Percentiles rank a stretch among this genome's conserved stretches.
Evolutionary conservation across 2,888 invertebrate species (phyloP).

Genomic region (Epistrophella euchroma): DNA sequence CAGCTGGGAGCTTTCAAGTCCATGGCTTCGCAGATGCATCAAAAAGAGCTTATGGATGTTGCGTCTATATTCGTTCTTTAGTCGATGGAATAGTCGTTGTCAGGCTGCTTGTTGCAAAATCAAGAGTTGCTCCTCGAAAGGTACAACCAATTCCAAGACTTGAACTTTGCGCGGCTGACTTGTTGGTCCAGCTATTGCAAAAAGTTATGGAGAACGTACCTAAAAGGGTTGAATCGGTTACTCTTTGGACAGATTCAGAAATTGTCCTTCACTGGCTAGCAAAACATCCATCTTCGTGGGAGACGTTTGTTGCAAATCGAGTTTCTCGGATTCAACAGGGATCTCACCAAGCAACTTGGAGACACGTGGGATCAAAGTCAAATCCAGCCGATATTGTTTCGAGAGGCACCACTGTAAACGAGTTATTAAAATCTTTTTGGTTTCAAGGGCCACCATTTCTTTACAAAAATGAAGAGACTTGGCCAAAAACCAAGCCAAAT

Average conservation of each 20-base stretch:
- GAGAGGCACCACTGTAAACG: background rate
- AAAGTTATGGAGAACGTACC: slow-evolving; percentile 7
- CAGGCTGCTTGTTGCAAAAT: too few species aligned
- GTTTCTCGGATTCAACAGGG: too few species aligned
- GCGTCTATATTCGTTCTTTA: too few species aligned
- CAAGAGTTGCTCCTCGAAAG: background rate
- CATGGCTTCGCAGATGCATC: slow-evolving; percentile 37
- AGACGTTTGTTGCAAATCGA: too few species aligned
- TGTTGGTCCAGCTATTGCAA: background rate
- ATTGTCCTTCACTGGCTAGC: too few species aligned
- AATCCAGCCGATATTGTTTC: background rate
- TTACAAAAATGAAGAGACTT: background rate
- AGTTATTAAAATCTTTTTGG: background rate
- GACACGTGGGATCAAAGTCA: background rate
- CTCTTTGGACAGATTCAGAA: too few species aligned
- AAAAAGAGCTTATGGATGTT: slow-evolving; percentile 21
- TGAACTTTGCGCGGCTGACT: slow-evolving; percentile 5
- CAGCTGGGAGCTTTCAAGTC: background rate
- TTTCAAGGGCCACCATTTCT: background rate
- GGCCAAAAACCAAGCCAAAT: background rate
- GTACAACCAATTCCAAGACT: slow-evolving; percentile 12
- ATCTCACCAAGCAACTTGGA: background rate
- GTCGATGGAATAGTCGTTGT: background rate
- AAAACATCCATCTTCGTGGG: too few species aligned
- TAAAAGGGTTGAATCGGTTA: too few species aligned